phyloP scores from a whole-genome alignment of 2,888 invertebrate species.

The Desoria tigrina region DNA sequence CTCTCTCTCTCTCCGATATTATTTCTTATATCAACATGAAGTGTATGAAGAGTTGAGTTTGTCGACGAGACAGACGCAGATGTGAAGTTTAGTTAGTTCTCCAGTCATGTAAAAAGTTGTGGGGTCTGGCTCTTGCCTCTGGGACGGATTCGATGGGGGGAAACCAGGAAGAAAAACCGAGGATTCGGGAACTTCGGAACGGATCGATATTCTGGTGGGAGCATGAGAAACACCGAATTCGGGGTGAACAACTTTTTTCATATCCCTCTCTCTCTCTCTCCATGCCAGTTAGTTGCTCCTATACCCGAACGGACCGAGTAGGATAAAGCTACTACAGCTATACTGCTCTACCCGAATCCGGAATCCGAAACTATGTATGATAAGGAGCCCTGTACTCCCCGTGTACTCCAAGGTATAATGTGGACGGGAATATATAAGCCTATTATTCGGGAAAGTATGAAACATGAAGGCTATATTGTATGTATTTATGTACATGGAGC shows the following conservation, averaged over 20 bases:
- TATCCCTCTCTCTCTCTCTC: background rate
- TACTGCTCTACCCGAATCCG: too few relatives aligned
- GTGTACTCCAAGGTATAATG: background rate
- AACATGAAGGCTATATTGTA: too few relatives aligned
- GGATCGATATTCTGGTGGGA: conserved; percentile 43
- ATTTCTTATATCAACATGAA: too few relatives aligned
- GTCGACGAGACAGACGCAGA: conserved; percentile 16
- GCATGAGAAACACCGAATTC: conserved; percentile 37
- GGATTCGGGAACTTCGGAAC: conserved; percentile 26
- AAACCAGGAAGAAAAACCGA: conserved; percentile 16
- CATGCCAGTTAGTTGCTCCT: background rate
- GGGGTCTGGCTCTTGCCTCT: conserved; percentile 1
- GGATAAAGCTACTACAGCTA: too few relatives aligned
- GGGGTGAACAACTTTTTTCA: conserved; percentile 25
- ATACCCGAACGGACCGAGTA: too few relatives aligned
- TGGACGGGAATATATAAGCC: too few relatives aligned
- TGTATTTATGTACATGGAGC: too few relatives aligned
- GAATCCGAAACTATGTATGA: background rate
- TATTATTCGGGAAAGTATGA: too few relatives aligned
- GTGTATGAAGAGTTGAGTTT: background rate
- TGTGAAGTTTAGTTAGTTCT: conserved; percentile 8
- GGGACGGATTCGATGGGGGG: conserved; percentile 10
- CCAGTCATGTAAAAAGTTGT: conserved; percentile 14
- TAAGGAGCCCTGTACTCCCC: background rate
- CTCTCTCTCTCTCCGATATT: background rate